These are phyloP conservation scores for Invenusta paracnida DNA, from an alignment of 2,888 invertebrate species.

Conservation along the genomic window DNA sequence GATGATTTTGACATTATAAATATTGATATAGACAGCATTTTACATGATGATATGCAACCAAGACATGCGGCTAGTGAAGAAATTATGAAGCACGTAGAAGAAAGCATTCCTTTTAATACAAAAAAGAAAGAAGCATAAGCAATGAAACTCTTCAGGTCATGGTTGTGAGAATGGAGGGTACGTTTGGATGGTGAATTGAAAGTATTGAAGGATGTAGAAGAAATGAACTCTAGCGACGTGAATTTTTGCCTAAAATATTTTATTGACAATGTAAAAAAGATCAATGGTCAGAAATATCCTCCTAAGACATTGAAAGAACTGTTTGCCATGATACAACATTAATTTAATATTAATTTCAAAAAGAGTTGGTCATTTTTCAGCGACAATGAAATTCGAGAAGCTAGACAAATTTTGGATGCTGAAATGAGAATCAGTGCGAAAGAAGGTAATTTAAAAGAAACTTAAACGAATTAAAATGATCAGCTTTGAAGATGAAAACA, in stretches of 20 bases:
- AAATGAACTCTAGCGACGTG: neutral
- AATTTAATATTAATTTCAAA: neutral
- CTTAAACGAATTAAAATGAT: neutral
- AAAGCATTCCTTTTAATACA: neutral
- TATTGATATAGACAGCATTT: neutral
- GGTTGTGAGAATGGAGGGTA: neutral
- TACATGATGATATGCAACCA: neutral
- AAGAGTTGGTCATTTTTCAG: neutral
- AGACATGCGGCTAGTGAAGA: neutral
- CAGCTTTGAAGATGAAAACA: neutral
- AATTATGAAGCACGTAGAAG: neutral
- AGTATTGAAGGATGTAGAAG: neutral
- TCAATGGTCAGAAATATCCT: neutral
- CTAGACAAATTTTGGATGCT: neutral
- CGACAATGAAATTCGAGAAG: neutral
- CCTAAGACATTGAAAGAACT: neutral
- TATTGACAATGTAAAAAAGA: neutral
- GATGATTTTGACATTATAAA: neutral
- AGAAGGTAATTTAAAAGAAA: neutral
- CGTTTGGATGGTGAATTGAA: neutral
- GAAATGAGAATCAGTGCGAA: neutral
- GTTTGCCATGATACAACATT: neutral
- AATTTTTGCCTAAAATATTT: neutral
- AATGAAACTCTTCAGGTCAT: neutral
- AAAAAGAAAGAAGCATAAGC: neutral